These are phyloP conservation scores for Agrotis puta DNA, from an alignment of 2,888 invertebrate species.

Conservation along the genomic window DNA sequence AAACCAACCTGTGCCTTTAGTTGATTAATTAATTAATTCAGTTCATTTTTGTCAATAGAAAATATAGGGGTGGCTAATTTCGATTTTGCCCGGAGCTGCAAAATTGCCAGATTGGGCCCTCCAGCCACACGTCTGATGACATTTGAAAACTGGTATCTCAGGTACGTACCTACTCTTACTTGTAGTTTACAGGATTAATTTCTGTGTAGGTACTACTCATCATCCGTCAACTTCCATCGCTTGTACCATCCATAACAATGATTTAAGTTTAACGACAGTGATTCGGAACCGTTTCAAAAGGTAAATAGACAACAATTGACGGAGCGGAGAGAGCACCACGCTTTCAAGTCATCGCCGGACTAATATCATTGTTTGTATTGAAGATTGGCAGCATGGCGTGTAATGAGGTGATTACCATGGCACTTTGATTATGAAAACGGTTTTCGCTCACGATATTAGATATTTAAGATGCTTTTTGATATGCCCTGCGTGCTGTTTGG, in stretches of 20 bases:
- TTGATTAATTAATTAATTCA: too few species aligned
- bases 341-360: conserved; percentile 65
- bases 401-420: conserved; percentile 40
- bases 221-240: conserved; percentile 15
- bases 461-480: not conserved
- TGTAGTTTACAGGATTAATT: too few species aligned
- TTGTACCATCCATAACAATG: conserved; percentile 47
- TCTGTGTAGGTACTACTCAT: too few species aligned
- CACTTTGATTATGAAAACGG: not conserved
- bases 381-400: conserved; percentile 11
- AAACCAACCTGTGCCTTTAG: too few species aligned
- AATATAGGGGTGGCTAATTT: too few species aligned
- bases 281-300: conserved; percentile 71
- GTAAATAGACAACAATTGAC: conserved; percentile 77
- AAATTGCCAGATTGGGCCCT: too few species aligned
- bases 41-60: too few species aligned
- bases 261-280: conserved; percentile 61
- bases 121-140: too few species aligned
- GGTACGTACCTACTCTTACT: too few species aligned
- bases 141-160: too few species aligned
- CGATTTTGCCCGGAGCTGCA: too few species aligned
- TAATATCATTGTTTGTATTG: conserved; percentile 64
- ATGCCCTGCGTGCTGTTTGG: not conserved
- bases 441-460: conserved; percentile 19
- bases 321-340: conserved; percentile 76